phyloP scores from a whole-genome alignment of 1,140 invertebrate species.

The Bombus terrestris region DNA sequence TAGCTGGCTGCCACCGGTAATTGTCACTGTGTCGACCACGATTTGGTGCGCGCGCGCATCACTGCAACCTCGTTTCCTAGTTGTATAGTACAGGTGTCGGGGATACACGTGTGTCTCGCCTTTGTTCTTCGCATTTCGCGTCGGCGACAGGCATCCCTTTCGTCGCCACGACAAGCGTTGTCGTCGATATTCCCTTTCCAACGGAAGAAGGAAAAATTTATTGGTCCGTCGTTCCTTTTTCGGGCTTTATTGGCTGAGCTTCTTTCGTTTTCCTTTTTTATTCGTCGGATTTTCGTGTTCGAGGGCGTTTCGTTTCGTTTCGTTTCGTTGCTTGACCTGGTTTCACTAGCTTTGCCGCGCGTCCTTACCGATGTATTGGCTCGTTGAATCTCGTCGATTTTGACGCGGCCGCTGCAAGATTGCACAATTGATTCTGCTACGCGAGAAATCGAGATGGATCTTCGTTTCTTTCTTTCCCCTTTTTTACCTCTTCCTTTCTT shows the following conservation, averaged over 20 bases:
- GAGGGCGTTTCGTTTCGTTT: constrained; percentile 13
- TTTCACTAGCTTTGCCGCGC: background rate
- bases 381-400: constrained; percentile 11
- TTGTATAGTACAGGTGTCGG: background rate
- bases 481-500: background rate
- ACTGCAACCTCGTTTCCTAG: background rate
- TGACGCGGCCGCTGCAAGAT: background rate
- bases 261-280: constrained; percentile 11
- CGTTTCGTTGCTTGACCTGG: constrained; percentile 6
- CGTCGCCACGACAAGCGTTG: background rate
- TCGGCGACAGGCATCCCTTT: background rate
- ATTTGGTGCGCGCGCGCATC: background rate
- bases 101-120: background rate
- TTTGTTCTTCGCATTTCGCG: constrained; percentile 12
- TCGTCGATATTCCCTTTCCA: constrained; percentile 3
- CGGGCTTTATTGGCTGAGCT: constrained; percentile 22
- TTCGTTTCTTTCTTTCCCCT: background rate
- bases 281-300: constrained; percentile 11
- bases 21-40: constrained; percentile 33
- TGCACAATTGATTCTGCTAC: background rate
- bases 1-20: constrained; percentile 31
- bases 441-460: background rate
- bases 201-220: constrained; percentile 30
- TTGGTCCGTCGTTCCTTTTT: constrained; percentile 4
- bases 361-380: background rate